These are phyloP conservation scores for Neostethus bicornis DNA, from an alignment of 2,797 vertebrate genomes.

Conservation along the genomic window DNA sequence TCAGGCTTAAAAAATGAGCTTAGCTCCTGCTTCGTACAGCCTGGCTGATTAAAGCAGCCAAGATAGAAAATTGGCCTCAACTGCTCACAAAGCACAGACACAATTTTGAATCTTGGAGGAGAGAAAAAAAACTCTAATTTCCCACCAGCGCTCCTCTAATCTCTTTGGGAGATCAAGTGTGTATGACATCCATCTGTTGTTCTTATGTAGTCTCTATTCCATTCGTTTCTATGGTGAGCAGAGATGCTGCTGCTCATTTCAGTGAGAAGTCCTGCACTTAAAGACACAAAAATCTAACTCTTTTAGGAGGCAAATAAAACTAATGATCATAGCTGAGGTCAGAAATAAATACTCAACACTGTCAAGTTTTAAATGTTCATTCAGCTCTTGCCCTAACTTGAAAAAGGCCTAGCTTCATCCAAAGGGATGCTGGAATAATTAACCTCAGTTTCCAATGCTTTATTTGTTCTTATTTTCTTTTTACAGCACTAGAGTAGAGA, in stretches of 20 bases:
- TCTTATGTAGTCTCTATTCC: conserved; percentile 33
- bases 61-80: conserved; percentile 31
- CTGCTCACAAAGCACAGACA: conserved; percentile 28
- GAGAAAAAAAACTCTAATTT: conserved; percentile 18
- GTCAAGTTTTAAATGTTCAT: no score
- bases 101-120: conserved; percentile 25
- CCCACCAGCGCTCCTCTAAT: conserved; percentile 7
- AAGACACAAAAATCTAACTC: neutral
- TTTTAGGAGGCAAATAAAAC: neutral
- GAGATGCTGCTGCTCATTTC: conserved; percentile 14
- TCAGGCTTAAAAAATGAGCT: conserved; percentile 32
- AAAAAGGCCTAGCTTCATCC: no score
- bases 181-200: conserved; percentile 39
- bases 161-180: conserved; percentile 37
- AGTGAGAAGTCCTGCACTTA: neutral
- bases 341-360: no score
- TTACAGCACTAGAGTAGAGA: no score
- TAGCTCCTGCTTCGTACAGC: conserved; percentile 26
- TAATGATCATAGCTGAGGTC: no score
- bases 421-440: no score
- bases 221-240: no score
- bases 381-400: no score
- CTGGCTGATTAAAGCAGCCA: conserved; percentile 37
- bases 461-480: no score
- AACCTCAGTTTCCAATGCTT: no score